A percentile compares a stretch with the other conserved stretches of the same genome.
Conservation (phyloP, 2,113 vertebrate species). For the Sapajus apella region DNA sequence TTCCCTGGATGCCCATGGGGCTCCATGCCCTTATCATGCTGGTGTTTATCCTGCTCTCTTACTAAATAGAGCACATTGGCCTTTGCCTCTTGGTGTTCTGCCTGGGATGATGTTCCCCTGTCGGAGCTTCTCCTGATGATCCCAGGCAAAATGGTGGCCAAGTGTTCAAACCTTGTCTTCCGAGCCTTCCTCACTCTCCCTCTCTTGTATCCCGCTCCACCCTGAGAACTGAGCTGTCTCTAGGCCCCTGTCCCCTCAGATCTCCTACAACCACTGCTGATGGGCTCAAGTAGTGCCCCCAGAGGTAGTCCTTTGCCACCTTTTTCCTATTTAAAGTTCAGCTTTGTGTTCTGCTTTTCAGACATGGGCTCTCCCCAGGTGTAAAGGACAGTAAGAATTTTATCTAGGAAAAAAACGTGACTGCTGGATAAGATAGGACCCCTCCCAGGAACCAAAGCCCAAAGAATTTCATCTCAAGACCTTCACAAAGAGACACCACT, state of each 20-base stretch:
- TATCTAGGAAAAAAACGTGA: background rate
- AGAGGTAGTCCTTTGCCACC: background rate
- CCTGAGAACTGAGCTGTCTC: background rate
- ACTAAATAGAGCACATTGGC: background rate
- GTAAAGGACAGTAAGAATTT: background rate
- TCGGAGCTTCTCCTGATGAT: background rate
- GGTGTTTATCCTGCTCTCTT: background rate
- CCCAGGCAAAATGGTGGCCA: background rate
- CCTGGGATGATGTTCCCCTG: background rate
- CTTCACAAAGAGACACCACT: no score
- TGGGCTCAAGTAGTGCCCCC: accelerated
- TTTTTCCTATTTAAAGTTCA: background rate
- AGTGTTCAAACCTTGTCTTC: background rate
- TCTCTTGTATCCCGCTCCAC: background rate
- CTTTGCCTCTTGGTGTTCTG: background rate
- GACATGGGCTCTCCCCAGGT: background rate
- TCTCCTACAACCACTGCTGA: background rate
- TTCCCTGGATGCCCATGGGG: background rate
- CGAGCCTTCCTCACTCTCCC: background rate
- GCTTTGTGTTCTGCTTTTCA: background rate
- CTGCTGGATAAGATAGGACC: background rate
- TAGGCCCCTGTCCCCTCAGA: no score
- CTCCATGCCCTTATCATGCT: background rate
- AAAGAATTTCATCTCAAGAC: background rate
- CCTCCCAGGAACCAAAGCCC: background rate